Evolutionary conservation across 1,140 invertebrate species (phyloP).

Genomic region (Drosophila leontia): DNA sequence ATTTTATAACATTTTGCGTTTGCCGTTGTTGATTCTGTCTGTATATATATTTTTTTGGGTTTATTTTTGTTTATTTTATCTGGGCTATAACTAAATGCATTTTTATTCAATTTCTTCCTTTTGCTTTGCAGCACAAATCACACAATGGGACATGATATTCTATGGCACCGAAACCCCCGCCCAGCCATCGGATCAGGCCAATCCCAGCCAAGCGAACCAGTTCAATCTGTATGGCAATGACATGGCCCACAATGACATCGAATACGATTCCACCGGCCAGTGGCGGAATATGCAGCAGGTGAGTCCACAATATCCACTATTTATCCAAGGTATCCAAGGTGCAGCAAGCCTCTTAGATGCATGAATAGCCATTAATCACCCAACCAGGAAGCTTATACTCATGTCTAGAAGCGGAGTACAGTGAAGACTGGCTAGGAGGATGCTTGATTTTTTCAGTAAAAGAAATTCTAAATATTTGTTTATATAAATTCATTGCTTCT

Average conservation of each 20-base stretch:
- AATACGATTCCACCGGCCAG: constrained; percentile 69
- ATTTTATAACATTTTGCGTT: constrained; percentile 51
- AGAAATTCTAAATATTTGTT: too few species aligned
- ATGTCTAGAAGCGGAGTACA: neutral
- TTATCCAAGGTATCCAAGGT: constrained; percentile 3
- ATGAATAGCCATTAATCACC: constrained; percentile 35
- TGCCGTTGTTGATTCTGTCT: constrained; percentile 41
- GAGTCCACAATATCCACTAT: constrained; percentile 22
- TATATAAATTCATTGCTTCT: neutral
- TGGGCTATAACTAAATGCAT: constrained; percentile 20
- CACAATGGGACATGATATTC: constrained; percentile 90
- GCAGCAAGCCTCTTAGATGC: constrained; percentile 15
- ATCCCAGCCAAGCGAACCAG: constrained; percentile 45
- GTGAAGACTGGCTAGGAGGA: neutral
- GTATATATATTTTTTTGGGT: constrained; percentile 21
- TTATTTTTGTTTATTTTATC: constrained; percentile 1
- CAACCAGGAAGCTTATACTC: constrained; percentile 6
- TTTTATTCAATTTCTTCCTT: constrained; percentile 11
- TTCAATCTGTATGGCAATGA: constrained; percentile 66
- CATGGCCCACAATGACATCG: constrained; percentile 75
- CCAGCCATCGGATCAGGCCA: constrained; percentile 85
- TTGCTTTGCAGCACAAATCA: constrained; percentile 85
- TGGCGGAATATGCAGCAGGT: constrained; percentile 85
- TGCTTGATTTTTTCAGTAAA: too few species aligned
- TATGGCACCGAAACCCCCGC: constrained; percentile 90